Percentiles rank a stretch among this genome's conserved stretches.
These are phyloP conservation scores for Acleris laterana DNA, from an alignment of 2,888 invertebrate species.

Conservation along the genomic window DNA sequence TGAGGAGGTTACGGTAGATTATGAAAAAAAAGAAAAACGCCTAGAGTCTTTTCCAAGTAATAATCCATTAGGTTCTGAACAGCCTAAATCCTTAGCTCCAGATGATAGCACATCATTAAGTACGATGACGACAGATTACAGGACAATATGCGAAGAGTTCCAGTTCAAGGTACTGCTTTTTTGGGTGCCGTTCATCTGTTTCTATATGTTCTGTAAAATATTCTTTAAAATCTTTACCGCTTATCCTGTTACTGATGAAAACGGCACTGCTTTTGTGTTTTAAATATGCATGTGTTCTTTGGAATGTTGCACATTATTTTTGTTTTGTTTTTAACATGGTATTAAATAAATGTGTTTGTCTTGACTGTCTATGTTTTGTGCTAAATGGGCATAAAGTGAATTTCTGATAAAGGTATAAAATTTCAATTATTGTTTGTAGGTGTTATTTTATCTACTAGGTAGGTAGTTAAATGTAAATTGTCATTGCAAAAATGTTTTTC, in stretches of 20 bases:
- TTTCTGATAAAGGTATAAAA: not conserved
- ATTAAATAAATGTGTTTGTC: conserved; percentile 27
- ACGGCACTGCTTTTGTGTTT: conserved; percentile 54
- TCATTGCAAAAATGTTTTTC: not conserved
- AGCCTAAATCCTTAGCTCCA: conserved; percentile 66
- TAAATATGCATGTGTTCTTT: conserved; percentile 50
- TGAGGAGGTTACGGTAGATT: conserved; percentile 71
- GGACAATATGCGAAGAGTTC: conserved; percentile 88
- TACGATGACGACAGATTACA: conserved; percentile 88
- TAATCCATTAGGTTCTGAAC: conserved; percentile 36
- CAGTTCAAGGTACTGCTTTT: conserved; percentile 85
- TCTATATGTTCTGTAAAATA: conserved; percentile 46
- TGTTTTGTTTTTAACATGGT: conserved; percentile 33
- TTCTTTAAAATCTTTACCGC: conserved; percentile 37
- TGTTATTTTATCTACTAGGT: no score
- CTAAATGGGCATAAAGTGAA: not conserved
- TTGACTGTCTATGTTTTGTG: conserved; percentile 23
- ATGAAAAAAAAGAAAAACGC: conserved; percentile 55
- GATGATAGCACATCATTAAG: conserved; percentile 79
- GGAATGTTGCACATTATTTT: conserved; percentile 48
- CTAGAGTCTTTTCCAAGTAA: conserved; percentile 46
- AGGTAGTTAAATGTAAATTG: no score
- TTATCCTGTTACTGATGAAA: conserved; percentile 52
- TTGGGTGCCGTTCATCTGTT: conserved; percentile 50
- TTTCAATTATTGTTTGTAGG: not conserved